Conservation (phyloP, 2,888 invertebrate species). For the Calliphora vomitoria region DNA sequence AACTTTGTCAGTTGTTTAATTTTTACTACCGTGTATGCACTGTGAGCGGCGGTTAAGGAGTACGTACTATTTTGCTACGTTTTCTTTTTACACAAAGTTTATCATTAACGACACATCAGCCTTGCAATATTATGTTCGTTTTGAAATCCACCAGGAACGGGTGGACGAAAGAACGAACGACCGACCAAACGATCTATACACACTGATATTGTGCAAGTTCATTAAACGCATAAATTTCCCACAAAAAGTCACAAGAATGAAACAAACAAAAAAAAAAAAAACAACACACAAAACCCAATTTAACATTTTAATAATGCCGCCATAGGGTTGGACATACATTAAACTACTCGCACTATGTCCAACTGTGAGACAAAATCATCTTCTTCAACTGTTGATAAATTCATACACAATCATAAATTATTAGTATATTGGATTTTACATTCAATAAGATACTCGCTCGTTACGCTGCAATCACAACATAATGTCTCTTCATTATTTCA, state of each 20-base stretch:
- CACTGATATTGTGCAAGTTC: conserved; percentile 67
- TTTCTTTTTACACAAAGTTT: conserved; percentile 12
- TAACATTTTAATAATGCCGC: conserved; percentile 35
- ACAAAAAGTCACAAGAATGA: background rate
- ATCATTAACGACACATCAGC: conserved; percentile 51
- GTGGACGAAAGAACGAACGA: conserved; percentile 13
- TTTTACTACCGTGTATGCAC: conserved; percentile 19
- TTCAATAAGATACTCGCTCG: background rate
- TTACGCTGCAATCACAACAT: background rate
- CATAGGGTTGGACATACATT: conserved; percentile 1
- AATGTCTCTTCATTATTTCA: conserved; percentile 35
- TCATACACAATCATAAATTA: background rate
- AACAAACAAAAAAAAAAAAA: background rate
- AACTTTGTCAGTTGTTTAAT: background rate
- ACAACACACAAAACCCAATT: background rate
- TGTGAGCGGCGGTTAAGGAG: conserved; percentile 19
- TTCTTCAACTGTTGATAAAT: background rate
- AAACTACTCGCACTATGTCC: conserved; percentile 1
- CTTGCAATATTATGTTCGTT: background rate
- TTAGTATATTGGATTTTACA: background rate
- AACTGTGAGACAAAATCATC: conserved; percentile 8
- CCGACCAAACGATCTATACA: conserved; percentile 16
- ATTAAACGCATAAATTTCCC: conserved; percentile 71
- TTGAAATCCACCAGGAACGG: conserved; percentile 16
- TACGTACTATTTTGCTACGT: conserved; percentile 16